Percentiles rank a stretch among this genome's conserved stretches.
Evolutionary conservation across 2,113 vertebrate species (phyloP).

Genomic region (Brachyistius frenatus): DNA sequence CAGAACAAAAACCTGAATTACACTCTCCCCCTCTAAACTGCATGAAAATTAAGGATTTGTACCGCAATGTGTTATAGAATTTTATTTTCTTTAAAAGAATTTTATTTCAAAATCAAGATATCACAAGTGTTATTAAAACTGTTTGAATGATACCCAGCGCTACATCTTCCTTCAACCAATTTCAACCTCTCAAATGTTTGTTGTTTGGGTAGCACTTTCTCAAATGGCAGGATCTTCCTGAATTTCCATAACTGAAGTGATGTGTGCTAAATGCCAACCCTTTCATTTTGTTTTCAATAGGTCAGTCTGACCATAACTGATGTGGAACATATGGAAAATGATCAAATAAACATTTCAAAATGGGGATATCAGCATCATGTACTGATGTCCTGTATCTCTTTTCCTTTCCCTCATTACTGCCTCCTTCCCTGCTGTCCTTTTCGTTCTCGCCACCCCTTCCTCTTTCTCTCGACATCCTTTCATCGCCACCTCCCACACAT

Average conservation of each 20-base stretch:
- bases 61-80: too few relatives aligned
- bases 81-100: too few relatives aligned
- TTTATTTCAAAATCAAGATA: too few relatives aligned
- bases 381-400: background rate
- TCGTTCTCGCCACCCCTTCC: conserved; percentile 26
- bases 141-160: too few relatives aligned
- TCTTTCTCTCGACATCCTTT: conserved; percentile 54
- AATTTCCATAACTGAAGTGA: background rate
- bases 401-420: conserved; percentile 20
- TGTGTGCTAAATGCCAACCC: background rate
- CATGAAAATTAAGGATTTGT: too few relatives aligned
- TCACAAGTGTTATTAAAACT: too few relatives aligned
- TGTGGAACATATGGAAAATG: background rate
- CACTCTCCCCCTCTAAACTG: too few relatives aligned
- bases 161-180: background rate
- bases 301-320: background rate
- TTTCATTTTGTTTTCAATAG: background rate
- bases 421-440: conserved; percentile 20
- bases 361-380: conserved; percentile 9
- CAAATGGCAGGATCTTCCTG: background rate
- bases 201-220: background rate
- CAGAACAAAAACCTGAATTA: too few relatives aligned
- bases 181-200: background rate
- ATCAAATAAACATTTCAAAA: background rate
- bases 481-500: conserved; percentile 67